Conservation (phyloP, 2,888 invertebrate species). For the Ischnura elegans region DNA sequence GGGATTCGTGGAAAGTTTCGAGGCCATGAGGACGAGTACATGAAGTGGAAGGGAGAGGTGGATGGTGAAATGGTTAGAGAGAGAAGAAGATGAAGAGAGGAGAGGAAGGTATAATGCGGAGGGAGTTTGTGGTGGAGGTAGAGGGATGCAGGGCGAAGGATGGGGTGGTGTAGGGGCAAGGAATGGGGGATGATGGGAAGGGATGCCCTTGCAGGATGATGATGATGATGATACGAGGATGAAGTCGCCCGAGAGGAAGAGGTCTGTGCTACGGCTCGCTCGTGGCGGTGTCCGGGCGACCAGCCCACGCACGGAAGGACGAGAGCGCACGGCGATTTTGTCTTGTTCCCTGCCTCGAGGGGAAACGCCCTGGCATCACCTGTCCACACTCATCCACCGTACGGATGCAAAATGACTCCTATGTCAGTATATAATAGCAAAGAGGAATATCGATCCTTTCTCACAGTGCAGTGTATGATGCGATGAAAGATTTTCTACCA, state of each 20-base stretch:
- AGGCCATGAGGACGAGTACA: constrained; percentile 5
- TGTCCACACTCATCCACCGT: not conserved
- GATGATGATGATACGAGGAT: not conserved
- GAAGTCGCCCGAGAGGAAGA: not conserved
- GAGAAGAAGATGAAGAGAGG: too few species aligned
- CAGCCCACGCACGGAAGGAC: not conserved
- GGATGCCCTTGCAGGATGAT: not conserved
- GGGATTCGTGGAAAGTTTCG: not conserved
- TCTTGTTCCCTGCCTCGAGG: not conserved
- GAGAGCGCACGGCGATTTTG: not conserved
- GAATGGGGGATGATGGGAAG: not conserved
- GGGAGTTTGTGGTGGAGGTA: not conserved
- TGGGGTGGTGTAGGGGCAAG: not conserved
- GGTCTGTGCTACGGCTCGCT: not conserved
- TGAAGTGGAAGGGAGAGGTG: constrained; percentile 13
- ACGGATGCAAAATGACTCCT: not conserved
- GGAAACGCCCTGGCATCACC: not conserved
- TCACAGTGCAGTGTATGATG: too few species aligned
- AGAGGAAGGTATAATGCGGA: not conserved
- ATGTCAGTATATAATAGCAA: not conserved
- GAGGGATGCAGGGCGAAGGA: not conserved
- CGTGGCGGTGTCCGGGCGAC: not conserved
- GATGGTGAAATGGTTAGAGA: too few species aligned
- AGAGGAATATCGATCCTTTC: too few species aligned
- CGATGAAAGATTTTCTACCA: too few species aligned